These are phyloP conservation scores for Synergus itoensis DNA, from an alignment of 2,888 invertebrate species.

Conservation along the genomic window DNA sequence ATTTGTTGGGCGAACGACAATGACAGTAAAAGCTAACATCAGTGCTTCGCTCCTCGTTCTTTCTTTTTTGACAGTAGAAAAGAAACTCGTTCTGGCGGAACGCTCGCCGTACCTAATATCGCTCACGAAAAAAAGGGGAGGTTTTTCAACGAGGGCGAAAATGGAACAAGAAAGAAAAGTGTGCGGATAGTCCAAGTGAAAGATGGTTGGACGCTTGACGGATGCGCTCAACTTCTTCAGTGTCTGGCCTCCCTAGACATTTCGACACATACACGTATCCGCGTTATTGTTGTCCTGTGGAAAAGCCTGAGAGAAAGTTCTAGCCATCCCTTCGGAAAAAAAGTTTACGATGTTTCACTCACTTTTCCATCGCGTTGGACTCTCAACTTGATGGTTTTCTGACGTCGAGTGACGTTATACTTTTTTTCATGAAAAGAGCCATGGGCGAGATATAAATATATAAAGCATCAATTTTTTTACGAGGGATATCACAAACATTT, in stretches of 20 bases:
- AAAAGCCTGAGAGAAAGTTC: slow-evolving; percentile 28
- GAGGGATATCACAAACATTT: background rate
- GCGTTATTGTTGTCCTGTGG: slow-evolving; percentile 49
- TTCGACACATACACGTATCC: slow-evolving; percentile 39
- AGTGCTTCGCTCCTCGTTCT: slow-evolving; percentile 17
- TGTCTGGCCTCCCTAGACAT: slow-evolving; percentile 55
- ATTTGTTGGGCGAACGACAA: slow-evolving; percentile 52
- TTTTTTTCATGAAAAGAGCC: background rate
- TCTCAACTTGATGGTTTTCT: slow-evolving; percentile 39
- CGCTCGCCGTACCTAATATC: slow-evolving; percentile 22
- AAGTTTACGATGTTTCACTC: slow-evolving; percentile 43
- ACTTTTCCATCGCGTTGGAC: slow-evolving; percentile 24
- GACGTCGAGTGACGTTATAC: slow-evolving; percentile 37
- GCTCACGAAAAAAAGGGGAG: slow-evolving; percentile 47
- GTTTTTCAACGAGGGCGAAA: slow-evolving; percentile 40
- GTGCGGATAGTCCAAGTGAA: slow-evolving; percentile 56
- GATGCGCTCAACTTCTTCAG: slow-evolving; percentile 64
- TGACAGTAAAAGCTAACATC: slow-evolving; percentile 30
- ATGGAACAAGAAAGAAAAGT: slow-evolving; percentile 48
- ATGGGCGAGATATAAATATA: slow-evolving; percentile 1
- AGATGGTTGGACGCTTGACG: slow-evolving; percentile 63
- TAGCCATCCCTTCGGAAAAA: slow-evolving; percentile 8
- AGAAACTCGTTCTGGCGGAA: slow-evolving; percentile 50
- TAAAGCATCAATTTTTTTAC: slow-evolving; percentile 26
- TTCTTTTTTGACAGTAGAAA: slow-evolving; percentile 37